A percentile compares a stretch with the other conserved stretches of the same genome.
phyloP scores from a whole-genome alignment of 2,888 invertebrate species.

The Ischnus inquisitorius region DNA sequence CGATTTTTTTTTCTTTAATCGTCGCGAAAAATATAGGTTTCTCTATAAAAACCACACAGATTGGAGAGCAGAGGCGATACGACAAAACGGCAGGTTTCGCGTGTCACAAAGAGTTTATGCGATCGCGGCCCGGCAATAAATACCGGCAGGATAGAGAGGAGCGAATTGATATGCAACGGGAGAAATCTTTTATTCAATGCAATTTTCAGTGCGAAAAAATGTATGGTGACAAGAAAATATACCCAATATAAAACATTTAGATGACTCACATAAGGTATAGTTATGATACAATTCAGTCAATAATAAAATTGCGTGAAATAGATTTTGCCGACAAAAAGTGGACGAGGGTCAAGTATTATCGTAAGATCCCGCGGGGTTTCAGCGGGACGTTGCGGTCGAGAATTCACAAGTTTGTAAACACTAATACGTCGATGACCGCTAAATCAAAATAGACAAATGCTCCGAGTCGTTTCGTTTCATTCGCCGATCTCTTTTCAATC shows the following conservation, averaged over 20 bases:
- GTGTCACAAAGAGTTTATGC: slow-evolving; percentile 44
- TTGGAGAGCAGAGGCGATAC: slow-evolving; percentile 33
- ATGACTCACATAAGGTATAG: no score
- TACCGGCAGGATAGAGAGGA: slow-evolving; percentile 2
- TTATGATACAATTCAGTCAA: no score
- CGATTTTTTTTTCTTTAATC: not conserved
- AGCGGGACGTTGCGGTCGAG: no score
- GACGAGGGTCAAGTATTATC: no score
- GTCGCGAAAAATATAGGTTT: slow-evolving; percentile 25
- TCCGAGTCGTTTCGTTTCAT: no score
- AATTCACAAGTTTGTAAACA: no score
- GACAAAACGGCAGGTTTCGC: slow-evolving; percentile 37
- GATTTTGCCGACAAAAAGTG: no score
- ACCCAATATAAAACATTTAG: not conserved
- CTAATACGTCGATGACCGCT: no score
- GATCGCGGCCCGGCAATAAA: slow-evolving; percentile 19
- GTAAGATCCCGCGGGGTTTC: no score
- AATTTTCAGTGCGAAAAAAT: not conserved
- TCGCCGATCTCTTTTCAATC: no score
- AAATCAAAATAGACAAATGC: no score
- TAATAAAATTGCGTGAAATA: no score
- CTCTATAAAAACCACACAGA: slow-evolving; percentile 36
- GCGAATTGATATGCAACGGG: not conserved
- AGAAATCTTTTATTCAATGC: not conserved
- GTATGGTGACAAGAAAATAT: not conserved